Percentiles rank a stretch among this genome's conserved stretches.
These are phyloP conservation scores for Campoplex nolae DNA, from an alignment of 2,888 invertebrate species.

Conservation along the genomic window DNA sequence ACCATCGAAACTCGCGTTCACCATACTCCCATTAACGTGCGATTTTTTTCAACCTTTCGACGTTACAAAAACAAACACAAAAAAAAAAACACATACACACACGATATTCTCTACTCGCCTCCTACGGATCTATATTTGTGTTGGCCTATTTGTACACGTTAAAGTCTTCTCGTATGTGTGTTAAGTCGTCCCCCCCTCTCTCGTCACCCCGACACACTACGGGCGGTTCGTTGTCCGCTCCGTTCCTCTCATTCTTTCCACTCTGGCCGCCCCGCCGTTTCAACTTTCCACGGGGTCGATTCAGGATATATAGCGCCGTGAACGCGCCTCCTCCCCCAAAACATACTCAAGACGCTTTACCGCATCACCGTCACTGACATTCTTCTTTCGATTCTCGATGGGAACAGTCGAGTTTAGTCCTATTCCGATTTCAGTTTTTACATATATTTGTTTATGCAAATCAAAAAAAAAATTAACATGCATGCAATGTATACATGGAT, in stretches of 20 bases:
- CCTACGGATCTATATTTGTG: constrained; percentile 45
- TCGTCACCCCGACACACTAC: constrained; percentile 56
- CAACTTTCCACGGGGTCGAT: constrained; percentile 55
- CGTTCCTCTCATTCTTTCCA: constrained; percentile 63
- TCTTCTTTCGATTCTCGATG: constrained; percentile 9
- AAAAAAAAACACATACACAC: constrained; percentile 41
- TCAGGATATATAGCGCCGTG: constrained; percentile 29
- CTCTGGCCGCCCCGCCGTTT: constrained; percentile 56
- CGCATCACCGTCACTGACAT: constrained; percentile 12
- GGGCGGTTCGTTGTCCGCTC: constrained; percentile 68
- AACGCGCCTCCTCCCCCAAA: constrained; percentile 41
- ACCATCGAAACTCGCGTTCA: constrained; percentile 73
- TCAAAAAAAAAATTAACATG: not conserved
- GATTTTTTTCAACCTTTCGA: constrained; percentile 69
- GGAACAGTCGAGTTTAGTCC: not conserved
- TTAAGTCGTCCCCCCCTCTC: constrained; percentile 23
- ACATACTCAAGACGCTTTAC: constrained; percentile 9
- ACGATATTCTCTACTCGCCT: constrained; percentile 61
- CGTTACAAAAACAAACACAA: constrained; percentile 63
- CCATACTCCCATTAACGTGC: constrained; percentile 73
- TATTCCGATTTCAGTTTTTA: not conserved
- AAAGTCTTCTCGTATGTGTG: constrained; percentile 7
- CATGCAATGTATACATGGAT: not conserved
- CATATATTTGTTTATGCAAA: not conserved
- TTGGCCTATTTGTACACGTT: constrained; percentile 2